These are phyloP conservation scores for Chaetops frenatus DNA, from an alignment of 2,113 vertebrate species.

Conservation along the genomic window DNA sequence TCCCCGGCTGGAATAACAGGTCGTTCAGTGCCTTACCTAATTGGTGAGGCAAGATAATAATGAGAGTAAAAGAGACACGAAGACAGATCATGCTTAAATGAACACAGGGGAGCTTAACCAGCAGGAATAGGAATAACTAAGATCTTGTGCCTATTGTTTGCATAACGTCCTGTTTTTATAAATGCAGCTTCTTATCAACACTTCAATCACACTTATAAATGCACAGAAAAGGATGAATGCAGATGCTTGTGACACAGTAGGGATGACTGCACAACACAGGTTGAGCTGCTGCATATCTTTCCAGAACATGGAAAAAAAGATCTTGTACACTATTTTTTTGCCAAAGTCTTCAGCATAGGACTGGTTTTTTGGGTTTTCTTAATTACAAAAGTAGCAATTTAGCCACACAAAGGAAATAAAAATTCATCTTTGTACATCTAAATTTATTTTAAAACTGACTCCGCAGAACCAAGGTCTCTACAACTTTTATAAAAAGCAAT, in stretches of 20 bases:
- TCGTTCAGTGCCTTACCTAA: background rate
- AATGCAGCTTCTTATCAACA: slow-evolving; percentile 7
- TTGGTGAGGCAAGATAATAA: slow-evolving; percentile 17
- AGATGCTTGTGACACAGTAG: background rate
- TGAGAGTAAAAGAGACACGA: slow-evolving; percentile 11
- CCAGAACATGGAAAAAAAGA: background rate
- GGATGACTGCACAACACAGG: background rate
- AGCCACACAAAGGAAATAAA: slow-evolving; percentile 64
- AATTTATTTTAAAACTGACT: slow-evolving; percentile 70
- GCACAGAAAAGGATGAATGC: background rate
- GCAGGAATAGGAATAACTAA: slow-evolving; percentile 31
- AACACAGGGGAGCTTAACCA: slow-evolving; percentile 40
- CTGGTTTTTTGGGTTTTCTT: background rate
- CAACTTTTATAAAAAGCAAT: slow-evolving; percentile 62
- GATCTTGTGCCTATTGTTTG: slow-evolving; percentile 7
- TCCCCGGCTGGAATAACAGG: slow-evolving; percentile 11
- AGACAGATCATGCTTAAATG: slow-evolving; percentile 38
- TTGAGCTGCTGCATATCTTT: background rate
- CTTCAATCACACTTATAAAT: background rate
- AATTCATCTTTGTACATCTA: slow-evolving; percentile 69
- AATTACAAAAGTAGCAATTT: slow-evolving; percentile 45
- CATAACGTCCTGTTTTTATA: background rate
- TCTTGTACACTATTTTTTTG: background rate
- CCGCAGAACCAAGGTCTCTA: slow-evolving; percentile 43
- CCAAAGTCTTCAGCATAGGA: background rate